These are phyloP conservation scores for Salarias fasciatus DNA, from an alignment of 2,797 vertebrate species.

Conservation along the genomic window DNA sequence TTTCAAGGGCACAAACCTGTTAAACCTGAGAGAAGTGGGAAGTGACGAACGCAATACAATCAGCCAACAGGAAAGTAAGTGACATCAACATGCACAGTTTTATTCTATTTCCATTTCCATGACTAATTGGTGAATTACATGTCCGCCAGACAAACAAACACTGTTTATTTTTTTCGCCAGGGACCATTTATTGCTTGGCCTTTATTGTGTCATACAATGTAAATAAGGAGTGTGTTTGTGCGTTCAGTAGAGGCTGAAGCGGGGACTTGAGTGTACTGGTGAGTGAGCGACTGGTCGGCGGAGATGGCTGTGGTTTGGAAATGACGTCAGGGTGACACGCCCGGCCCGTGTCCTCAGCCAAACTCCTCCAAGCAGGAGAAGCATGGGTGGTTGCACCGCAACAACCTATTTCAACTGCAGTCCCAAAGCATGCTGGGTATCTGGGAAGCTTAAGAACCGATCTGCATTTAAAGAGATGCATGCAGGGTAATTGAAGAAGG, in stretches of 20 bases:
- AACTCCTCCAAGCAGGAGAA: slow-evolving; percentile 51
- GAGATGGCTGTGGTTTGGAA: slow-evolving; percentile 39
- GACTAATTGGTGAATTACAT: slow-evolving; percentile 7
- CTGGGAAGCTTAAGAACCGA: slow-evolving; percentile 81
- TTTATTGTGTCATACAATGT: not conserved
- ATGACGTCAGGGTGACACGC: slow-evolving; percentile 48
- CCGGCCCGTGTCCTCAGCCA: slow-evolving; percentile 37
- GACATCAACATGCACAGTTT: slow-evolving; percentile 29
- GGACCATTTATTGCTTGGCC: slow-evolving; percentile 22
- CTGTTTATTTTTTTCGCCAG: not conserved
- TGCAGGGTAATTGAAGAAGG: slow-evolving; percentile 55
- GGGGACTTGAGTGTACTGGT: slow-evolving; percentile 8
- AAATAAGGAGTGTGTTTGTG: not conserved
- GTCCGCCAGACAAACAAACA: slow-evolving; percentile 39
- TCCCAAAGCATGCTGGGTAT: slow-evolving; percentile 82
- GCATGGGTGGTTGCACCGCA: slow-evolving; percentile 39
- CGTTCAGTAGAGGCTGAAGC: not conserved
- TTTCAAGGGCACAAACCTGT: slow-evolving; percentile 21
- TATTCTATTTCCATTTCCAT: slow-evolving; percentile 47
- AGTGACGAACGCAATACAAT: slow-evolving; percentile 25
- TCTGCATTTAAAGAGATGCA: slow-evolving; percentile 80
- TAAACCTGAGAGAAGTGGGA: slow-evolving; percentile 28
- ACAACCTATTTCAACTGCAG: slow-evolving; percentile 77
- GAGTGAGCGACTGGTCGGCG: slow-evolving; percentile 10
- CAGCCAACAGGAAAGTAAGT: slow-evolving; percentile 27